These are phyloP conservation scores for Eutrigla gurnardus DNA, from an alignment of 2,797 vertebrate genomes.

Conservation along the genomic window DNA sequence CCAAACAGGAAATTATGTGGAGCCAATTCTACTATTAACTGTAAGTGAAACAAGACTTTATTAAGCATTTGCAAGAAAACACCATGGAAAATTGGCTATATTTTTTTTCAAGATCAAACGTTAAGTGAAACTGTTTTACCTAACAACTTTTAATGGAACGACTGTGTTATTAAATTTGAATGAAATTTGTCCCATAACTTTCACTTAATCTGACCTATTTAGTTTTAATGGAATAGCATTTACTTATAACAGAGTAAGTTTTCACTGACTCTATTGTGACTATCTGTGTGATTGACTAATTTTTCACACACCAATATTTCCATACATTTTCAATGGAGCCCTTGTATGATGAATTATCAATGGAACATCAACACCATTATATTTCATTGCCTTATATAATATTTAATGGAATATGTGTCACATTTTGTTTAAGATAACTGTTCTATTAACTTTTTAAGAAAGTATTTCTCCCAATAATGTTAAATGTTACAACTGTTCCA, in stretches of 20 bases:
- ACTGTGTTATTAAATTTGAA: background rate
- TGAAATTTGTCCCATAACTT: constrained; percentile 9
- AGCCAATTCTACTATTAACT: background rate
- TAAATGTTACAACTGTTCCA: background rate
- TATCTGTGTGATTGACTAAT: constrained; percentile 6
- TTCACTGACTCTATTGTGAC: background rate
- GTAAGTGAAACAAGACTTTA: background rate
- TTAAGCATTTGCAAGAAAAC: background rate
- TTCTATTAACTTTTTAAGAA: constrained; percentile 5
- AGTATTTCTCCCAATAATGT: background rate
- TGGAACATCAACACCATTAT: background rate
- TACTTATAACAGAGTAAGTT: background rate
- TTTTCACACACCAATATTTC: constrained; percentile 2
- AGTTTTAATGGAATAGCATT: constrained; percentile 11
- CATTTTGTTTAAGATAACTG: background rate
- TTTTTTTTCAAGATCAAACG: background rate
- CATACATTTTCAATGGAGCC: background rate
- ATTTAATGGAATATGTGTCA: background rate
- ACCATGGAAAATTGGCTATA: background rate
- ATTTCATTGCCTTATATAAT: background rate
- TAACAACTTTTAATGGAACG: background rate
- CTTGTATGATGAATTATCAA: background rate
- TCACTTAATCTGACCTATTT: background rate
- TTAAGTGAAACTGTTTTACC: background rate
- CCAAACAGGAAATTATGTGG: background rate